Evolutionary conservation across 1,140 invertebrate genomes (phyloP).

Genomic region (Ganaspis sp.): DNA sequence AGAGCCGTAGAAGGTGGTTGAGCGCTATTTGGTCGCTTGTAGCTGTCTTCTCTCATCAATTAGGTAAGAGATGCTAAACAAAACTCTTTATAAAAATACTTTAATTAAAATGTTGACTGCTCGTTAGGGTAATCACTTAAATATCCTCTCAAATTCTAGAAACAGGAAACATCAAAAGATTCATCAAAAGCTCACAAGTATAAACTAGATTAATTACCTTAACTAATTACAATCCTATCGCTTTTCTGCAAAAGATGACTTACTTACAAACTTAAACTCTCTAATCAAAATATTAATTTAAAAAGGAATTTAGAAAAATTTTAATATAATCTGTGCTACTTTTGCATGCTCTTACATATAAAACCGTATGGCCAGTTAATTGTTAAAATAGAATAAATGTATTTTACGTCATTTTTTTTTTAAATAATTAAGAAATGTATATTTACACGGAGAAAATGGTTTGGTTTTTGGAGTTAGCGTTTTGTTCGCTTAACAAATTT

Average conservation of each 20-base stretch:
- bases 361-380: too few species aligned
- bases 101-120: neutral
- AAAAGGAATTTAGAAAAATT: too few species aligned
- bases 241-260: neutral
- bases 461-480: too few species aligned
- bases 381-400: too few species aligned
- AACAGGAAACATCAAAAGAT: neutral
- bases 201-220: neutral
- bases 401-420: too few species aligned
- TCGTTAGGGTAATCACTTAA: slow-evolving; percentile 27
- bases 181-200: slow-evolving; percentile 24
- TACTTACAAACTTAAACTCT: neutral
- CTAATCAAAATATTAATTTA: too few species aligned
- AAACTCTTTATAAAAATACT: neutral
- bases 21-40: slow-evolving; percentile 41
- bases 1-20: slow-evolving; percentile 37
- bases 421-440: too few species aligned
- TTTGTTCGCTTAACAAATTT: too few species aligned
- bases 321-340: too few species aligned
- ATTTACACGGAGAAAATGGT: too few species aligned
- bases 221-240: neutral
- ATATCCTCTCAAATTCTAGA: neutral
- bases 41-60: slow-evolving; percentile 42
- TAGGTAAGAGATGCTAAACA: slow-evolving; percentile 35
- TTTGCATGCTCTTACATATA: too few species aligned